Percentiles rank a stretch among this genome's conserved stretches.
Conservation (phyloP, 2,113 vertebrate species). For the Saguinus midas region DNA sequence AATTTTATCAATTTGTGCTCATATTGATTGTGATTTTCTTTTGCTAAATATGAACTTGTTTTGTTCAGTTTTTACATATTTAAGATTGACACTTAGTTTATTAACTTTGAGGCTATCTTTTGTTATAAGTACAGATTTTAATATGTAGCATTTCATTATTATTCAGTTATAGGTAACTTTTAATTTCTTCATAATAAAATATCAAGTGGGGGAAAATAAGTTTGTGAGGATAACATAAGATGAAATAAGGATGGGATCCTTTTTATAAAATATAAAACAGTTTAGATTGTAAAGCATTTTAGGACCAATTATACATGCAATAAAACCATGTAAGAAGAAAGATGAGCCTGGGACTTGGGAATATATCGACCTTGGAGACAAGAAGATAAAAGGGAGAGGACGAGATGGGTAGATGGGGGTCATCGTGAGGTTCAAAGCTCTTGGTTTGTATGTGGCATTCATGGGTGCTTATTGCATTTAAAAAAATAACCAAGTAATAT, state of each 20-base stretch:
- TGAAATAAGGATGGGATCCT: not conserved
- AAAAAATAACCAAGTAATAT: not conserved
- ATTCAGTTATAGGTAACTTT: slow-evolving; percentile 7
- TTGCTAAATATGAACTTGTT: not conserved
- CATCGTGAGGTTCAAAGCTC: not conserved
- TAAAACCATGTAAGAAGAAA: not conserved
- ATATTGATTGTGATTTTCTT: not conserved
- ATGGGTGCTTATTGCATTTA: not conserved
- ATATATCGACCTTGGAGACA: too few species aligned
- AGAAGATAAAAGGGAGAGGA: not conserved
- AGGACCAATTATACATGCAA: not conserved
- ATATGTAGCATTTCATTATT: slow-evolving; percentile 15
- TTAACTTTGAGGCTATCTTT: not conserved
- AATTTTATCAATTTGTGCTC: not conserved
- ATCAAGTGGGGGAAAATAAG: not conserved
- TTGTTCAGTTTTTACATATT: not conserved
- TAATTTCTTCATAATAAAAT: slow-evolving; percentile 23
- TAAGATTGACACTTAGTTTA: not conserved
- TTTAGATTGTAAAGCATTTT: not conserved
- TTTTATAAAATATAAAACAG: not conserved
- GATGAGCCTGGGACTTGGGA: too few species aligned
- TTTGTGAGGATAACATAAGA: not conserved
- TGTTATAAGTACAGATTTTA: not conserved
- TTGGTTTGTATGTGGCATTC: not conserved
- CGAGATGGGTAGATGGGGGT: not conserved